phyloP scores from a whole-genome alignment of 2,113 vertebrate genomes.

The Prunella fulvescens region DNA sequence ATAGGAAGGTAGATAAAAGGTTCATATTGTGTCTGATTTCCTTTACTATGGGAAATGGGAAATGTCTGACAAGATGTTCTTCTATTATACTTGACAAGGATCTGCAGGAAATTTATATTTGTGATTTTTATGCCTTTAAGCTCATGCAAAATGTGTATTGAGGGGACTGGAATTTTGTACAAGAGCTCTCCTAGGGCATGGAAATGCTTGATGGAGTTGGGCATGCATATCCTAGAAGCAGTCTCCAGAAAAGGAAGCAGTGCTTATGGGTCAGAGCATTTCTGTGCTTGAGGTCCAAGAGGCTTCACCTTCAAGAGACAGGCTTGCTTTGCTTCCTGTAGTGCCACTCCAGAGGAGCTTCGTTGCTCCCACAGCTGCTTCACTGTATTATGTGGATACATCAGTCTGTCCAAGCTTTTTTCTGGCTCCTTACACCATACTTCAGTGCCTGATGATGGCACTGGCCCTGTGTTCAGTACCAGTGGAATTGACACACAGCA shows the following conservation, averaged over 20 bases:
- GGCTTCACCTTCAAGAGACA: background rate
- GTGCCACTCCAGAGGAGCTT: background rate
- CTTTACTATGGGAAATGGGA: background rate
- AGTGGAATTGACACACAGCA: background rate
- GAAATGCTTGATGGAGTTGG: background rate
- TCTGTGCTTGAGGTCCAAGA: background rate
- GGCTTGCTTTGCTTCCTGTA: background rate
- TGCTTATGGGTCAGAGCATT: background rate
- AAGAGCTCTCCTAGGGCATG: background rate
- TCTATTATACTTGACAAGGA: background rate
- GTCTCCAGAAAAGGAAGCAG: background rate
- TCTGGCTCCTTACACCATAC: background rate
- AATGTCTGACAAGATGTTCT: background rate
- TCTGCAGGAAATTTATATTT: background rate
- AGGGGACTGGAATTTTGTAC: background rate
- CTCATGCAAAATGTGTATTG: background rate
- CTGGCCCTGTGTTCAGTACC: background rate
- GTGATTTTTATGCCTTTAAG: background rate
- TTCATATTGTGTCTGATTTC: background rate
- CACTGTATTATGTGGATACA: background rate
- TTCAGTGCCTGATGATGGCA: background rate
- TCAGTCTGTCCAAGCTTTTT: background rate
- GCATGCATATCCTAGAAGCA: rapidly evolving
- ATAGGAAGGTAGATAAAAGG: background rate
- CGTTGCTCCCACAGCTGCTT: background rate